Base-by-base conservation (phyloP, 1,140 invertebrate species). In the Oedothorax gibbosus region DNA sequence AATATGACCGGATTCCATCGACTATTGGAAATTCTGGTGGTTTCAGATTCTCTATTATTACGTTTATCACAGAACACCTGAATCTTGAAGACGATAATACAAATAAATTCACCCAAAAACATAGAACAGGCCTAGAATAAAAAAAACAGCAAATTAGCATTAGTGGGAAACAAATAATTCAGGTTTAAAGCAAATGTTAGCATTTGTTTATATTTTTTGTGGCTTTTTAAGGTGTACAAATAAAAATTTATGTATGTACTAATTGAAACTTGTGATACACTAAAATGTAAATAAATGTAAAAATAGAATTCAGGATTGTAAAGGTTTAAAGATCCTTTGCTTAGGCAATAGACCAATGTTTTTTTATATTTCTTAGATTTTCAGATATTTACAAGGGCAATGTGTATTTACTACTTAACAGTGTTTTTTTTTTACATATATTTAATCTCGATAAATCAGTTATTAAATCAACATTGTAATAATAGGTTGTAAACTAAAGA, bases 71-170 rank as follows among this genome's bases (percentile, higher is more conserved):
- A 91, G 86, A 88, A 87, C 78, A 90, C 93, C 0, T 93, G 75
- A 6, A 93, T 84, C 90, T 95, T 95, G 88, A 94, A 96, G 57
- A 92, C 91, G n/a, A 95, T 1, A 11, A 97, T 91, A 89, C 96
- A 98, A 8, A 95, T 88, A 87, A 96, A 93, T 90, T 98, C 96
- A 56, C 96, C 97, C 2, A 97, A 87, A 88, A 98, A 98, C 97
- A 98, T 98, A 7, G 93, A 92, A 60, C 92, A 91, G 5, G 96
- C 95, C 92, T 97, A 93, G 88, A 88, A 88, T 72, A 87, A 71
- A 66, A 56, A 14, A 56, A 68, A 68, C n/a, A 49, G 7, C 49
- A 57, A 4, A 35, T 57, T 75, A 18, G n/a, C n/a, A 50, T 7
- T 12, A 0, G 49, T 49, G 2, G 5, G n/a, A 54, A 56, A 18